Evolutionary conservation across 2,113 vertebrate genomes (phyloP), one percentile per base, ranked within the genome.

Genomic region (Pao palembangensis): DNA sequence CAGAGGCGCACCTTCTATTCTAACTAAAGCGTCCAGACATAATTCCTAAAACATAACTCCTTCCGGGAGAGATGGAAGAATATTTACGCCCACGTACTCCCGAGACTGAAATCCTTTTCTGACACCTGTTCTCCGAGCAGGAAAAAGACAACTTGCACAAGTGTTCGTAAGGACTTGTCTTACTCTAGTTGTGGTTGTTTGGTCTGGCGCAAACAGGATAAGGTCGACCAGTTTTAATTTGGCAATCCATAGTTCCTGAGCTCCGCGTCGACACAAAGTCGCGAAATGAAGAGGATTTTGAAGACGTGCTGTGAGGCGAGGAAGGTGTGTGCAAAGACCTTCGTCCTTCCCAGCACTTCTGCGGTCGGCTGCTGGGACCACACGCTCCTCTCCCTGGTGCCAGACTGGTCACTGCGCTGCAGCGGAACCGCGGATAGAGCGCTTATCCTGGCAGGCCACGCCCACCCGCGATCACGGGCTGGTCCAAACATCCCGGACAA

Each of bases 391-490:
- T 56, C 69, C 54, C 23, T 8, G 18, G 49, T 41, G 72, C 60
- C 61, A 59, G 68, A 68, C 76, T 61, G 73, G 13, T 69, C 71
- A 67, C 70, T 76, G 53, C 59, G 62, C 78, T 73, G 81, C 82
- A 46, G 54, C 62, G 52, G 51, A 74, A 62, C 72, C 20, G 64
- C 21, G 69, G 54, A 56, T 21, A 53, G 57, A 8, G 61, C 61
- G 17, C 43, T 60, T 31, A 59, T 42, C 38, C 23, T 51, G 50
- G 14, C 12, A 67, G 15, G 44, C 75, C 81, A 79, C 88, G 78
- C 88, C 88, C 67, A 78, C 74, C 13, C 54, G 15, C 61, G n/a
- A 60, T 89, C 83, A 89, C 86, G 85, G 57, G 58, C 18, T 51
- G 58, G 65, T n/a, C 47, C 21, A 54, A 62, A 21, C n/a, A 16